Evolutionary conservation across 2,113 vertebrate species (phyloP).

Genomic region (Amphiprion ocellaris): DNA sequence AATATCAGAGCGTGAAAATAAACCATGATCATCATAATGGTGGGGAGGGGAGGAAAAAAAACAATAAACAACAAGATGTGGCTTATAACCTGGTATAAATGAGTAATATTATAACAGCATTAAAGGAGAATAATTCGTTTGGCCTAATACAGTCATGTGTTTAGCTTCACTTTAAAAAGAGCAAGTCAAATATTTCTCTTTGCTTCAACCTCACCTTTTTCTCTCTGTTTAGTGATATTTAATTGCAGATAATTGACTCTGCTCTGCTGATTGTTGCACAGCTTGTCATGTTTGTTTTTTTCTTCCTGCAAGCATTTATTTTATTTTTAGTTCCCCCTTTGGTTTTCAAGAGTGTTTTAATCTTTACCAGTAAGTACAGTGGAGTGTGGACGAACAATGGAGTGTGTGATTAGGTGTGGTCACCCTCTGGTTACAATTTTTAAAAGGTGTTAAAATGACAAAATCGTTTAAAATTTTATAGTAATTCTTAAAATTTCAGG

Average conservation of each 20-base stretch:
- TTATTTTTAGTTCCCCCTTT: slow-evolving; percentile 44
- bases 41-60: no score
- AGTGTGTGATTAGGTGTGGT: slow-evolving; percentile 43
- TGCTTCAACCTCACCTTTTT: slow-evolving; percentile 11
- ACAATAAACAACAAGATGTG: neutral
- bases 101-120: neutral
- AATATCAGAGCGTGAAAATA: neutral
- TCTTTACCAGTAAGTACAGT: slow-evolving; percentile 21
- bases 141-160: neutral
- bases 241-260: slow-evolving; percentile 64
- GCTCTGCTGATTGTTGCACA: slow-evolving; percentile 68
- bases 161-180: slow-evolving; percentile 23
- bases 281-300: slow-evolving; percentile 38
- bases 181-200: slow-evolving; percentile 21
- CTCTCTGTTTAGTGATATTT: slow-evolving; percentile 44
- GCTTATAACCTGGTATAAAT: neutral
- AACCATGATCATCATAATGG: neutral
- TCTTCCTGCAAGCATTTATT: slow-evolving; percentile 40
- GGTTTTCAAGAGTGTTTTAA: slow-evolving; percentile 41
- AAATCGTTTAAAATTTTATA: neutral
- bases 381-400: slow-evolving; percentile 34
- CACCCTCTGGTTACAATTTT: slow-evolving; percentile 26
- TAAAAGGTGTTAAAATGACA: slow-evolving; percentile 2
- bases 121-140: neutral
- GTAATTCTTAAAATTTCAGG: no score